Conservation (phyloP, 2,113 vertebrate species). For the Onychostoma macrolepis region DNA sequence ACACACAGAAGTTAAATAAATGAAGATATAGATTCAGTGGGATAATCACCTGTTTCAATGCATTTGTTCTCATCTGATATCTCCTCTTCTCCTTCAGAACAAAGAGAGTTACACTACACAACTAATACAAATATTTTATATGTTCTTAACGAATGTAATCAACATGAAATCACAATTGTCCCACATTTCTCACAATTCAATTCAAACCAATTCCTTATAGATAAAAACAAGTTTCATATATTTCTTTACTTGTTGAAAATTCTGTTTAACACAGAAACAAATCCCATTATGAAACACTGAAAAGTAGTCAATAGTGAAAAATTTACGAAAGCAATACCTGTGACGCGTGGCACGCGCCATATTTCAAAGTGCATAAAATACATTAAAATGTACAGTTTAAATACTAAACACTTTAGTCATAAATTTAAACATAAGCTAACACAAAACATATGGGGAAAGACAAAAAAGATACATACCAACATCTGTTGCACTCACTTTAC, state of each 20-base stretch:
- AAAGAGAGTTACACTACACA: constrained; percentile 48
- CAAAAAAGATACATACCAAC: constrained; percentile 49
- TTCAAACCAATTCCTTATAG: neutral
- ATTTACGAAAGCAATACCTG: neutral
- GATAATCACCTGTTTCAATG: constrained; percentile 79
- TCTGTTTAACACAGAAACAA: neutral
- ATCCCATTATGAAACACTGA: neutral
- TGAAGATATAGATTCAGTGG: neutral
- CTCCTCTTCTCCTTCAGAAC: constrained; percentile 76
- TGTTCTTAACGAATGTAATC: neutral
- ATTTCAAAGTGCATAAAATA: neutral
- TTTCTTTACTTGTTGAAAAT: neutral
- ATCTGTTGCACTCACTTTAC: constrained; percentile 52
- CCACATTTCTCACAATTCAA: neutral
- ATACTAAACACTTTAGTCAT: neutral
- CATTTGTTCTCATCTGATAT: constrained; percentile 79
- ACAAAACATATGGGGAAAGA: neutral
- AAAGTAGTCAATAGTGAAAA: neutral
- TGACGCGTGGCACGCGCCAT: neutral
- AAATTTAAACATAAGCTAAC: neutral
- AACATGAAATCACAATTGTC: neutral
- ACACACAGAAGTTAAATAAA: neutral
- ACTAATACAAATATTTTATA: neutral
- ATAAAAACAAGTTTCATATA: neutral
- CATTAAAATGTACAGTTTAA: neutral